Evolutionary conservation across 2,113 vertebrate genomes (phyloP).

Genomic region (Bombycilla garrulus): DNA sequence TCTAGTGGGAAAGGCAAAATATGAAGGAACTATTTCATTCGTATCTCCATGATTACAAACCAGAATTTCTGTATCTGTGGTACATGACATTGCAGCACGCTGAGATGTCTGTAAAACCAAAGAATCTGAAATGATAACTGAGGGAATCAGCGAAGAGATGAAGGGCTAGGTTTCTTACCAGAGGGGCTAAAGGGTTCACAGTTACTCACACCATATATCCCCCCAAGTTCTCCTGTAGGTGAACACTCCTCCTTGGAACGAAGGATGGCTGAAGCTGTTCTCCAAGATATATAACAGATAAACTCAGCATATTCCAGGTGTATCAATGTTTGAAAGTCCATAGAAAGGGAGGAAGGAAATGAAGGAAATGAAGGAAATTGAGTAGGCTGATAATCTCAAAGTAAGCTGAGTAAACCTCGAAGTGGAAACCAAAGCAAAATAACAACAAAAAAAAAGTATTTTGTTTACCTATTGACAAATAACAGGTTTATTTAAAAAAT

Average conservation of each 20-base stretch:
- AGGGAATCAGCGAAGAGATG: neutral
- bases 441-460: neutral
- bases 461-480: neutral
- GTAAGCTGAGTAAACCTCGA: neutral
- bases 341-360: neutral
- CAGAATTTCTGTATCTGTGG: neutral
- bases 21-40: slow-evolving; percentile 20
- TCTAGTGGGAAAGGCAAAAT: slow-evolving; percentile 13
- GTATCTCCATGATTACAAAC: neutral
- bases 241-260: neutral
- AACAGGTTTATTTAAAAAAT: neutral
- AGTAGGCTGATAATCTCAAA: neutral
- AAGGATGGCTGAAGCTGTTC: neutral
- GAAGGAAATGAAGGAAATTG: neutral
- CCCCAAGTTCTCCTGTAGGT: neutral
- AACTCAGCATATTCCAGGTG: neutral
- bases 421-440: neutral
- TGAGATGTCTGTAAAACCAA: neutral
- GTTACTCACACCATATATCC: neutral
- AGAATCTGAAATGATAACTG: neutral
- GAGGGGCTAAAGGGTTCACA: neutral
- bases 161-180: neutral
- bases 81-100: neutral
- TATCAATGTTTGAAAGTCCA: neutral
- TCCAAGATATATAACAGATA: neutral